phyloP scores from a whole-genome alignment of 2,113 vertebrate species.

The Miniopterus natalensis region DNA sequence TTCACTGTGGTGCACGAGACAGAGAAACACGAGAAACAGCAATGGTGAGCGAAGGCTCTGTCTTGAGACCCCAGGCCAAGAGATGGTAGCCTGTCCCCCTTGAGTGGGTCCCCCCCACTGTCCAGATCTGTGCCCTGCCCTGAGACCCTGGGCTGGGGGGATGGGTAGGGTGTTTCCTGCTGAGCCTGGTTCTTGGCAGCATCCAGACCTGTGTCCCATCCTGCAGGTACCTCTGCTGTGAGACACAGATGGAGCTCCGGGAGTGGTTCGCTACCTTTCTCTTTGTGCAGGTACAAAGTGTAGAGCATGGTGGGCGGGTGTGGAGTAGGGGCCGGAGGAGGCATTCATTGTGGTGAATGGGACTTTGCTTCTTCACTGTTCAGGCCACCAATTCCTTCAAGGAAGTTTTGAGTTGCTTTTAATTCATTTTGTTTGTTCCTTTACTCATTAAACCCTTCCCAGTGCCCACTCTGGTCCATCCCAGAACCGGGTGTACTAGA shows the following conservation, averaged over 20 bases:
- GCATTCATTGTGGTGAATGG: not conserved
- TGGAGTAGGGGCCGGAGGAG: not conserved
- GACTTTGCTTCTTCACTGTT: not conserved
- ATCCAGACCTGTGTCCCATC: not conserved
- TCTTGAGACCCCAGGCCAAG: not conserved
- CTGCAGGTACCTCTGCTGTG: conserved; percentile 96
- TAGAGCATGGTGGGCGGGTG: not conserved
- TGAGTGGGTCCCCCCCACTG: not conserved
- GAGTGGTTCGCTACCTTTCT: conserved; percentile 96
- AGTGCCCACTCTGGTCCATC: not conserved
- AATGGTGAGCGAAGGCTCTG: conserved; percentile 91
- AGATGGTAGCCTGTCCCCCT: not conserved
- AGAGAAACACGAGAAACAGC: conserved; percentile 95
- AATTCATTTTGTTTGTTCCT: not conserved
- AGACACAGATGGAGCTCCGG: conserved; percentile 93
- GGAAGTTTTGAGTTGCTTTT: conserved; percentile 6
- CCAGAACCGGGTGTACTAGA: not conserved
- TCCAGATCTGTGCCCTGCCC: not conserved
- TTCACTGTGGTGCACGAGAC: conserved; percentile 94
- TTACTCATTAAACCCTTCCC: conserved; percentile 5
- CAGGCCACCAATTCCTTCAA: not conserved
- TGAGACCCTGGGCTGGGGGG: not conserved
- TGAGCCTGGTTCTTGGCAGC: not conserved
- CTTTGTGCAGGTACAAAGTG: conserved; percentile 92
- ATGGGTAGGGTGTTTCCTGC: not conserved